Evolutionary conservation across 2,797 vertebrate species (phyloP).

Genomic region (Onychomys arenicola): DNA sequence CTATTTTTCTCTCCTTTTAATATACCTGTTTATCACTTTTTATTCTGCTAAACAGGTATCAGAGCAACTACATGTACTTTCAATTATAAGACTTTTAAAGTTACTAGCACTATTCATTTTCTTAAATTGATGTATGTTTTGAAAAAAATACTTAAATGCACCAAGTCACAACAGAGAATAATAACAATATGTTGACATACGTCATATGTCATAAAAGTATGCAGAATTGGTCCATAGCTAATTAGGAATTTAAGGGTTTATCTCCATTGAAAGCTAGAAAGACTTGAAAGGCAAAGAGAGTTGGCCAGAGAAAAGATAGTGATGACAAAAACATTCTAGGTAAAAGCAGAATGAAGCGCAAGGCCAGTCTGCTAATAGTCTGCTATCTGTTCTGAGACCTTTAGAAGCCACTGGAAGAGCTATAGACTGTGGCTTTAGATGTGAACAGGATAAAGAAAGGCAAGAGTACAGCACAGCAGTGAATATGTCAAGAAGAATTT

Average conservation of each 20-base stretch:
- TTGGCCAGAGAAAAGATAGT: neutral
- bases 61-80: neutral
- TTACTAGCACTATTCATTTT: constrained; percentile 21
- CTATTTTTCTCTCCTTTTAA: neutral
- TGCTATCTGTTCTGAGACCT: neutral
- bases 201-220: constrained; percentile 4
- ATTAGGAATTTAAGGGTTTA: constrained; percentile 21
- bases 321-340: neutral
- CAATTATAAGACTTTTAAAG: constrained; percentile 3
- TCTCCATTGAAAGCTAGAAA: constrained; percentile 4
- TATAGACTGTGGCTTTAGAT: neutral
- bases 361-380: neutral
- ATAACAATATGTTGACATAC: neutral
- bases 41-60: constrained; percentile 22
- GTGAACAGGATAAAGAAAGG: neutral
- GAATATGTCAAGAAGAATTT: neutral
- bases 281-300: constrained; percentile 17
- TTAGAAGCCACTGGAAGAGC: constrained; percentile 9
- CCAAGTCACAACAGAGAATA: neutral
- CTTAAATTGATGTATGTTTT: neutral
- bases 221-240: neutral
- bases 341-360: constrained; percentile 40
- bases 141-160: constrained; percentile 43
- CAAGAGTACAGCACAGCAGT: neutral
- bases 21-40: neutral